phyloP scores from a whole-genome alignment of 2,797 vertebrate species.

The Pogoniulus pusillus region DNA sequence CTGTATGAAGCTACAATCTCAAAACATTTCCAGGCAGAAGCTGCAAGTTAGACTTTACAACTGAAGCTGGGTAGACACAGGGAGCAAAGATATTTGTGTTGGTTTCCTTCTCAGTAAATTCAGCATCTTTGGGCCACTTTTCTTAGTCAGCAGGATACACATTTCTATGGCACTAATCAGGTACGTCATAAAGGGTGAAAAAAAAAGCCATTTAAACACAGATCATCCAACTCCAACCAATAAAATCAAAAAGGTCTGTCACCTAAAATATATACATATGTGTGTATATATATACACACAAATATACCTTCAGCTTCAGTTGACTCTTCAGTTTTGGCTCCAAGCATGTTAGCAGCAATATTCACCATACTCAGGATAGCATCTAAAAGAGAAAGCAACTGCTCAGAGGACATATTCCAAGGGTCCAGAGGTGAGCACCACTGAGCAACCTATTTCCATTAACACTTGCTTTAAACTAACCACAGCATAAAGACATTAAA shows the following conservation, averaged over 20 bases:
- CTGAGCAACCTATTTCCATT: background rate
- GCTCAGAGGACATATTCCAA: conserved; percentile 15
- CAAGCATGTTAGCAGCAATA: conserved; percentile 97
- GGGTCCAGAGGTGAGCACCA: background rate
- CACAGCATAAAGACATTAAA: background rate
- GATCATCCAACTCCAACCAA: background rate
- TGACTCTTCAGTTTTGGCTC: conserved; percentile 87
- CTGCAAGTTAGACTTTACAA: background rate
- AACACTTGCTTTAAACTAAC: background rate
- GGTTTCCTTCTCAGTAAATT: background rate
- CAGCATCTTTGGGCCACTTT: background rate
- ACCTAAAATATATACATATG: too few species aligned
- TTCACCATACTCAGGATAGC: conserved; percentile 98
- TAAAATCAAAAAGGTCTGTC: background rate
- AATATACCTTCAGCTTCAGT: conserved; percentile 83
- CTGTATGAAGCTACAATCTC: rapidly evolving
- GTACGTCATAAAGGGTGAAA: background rate
- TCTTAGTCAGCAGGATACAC: background rate
- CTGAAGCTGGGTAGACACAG: background rate
- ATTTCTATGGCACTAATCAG: background rate
- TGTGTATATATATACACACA: too few species aligned
- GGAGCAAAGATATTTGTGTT: background rate
- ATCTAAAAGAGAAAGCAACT: conserved; percentile 79
- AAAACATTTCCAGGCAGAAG: background rate
- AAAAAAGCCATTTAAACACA: background rate